phyloP scores from a whole-genome alignment of 2,888 invertebrate species.

The Ellobium chinense region DNA sequence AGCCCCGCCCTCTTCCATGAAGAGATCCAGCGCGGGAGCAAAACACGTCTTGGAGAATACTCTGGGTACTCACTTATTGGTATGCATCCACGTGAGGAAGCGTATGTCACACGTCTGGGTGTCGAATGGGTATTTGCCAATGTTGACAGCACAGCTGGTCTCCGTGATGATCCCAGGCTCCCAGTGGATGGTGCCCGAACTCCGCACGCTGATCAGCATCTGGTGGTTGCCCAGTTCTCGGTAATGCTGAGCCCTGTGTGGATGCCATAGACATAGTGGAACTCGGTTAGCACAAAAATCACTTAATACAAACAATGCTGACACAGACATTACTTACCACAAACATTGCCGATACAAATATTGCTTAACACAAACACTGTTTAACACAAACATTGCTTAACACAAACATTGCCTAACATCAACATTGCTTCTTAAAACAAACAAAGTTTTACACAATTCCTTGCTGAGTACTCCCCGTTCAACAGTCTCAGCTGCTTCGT shows the following conservation, averaged over 20 bases:
- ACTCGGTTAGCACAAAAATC: no score
- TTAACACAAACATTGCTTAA: no score
- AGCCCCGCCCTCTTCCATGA: no score
- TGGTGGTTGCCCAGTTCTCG: constrained; percentile 60
- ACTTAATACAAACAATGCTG: background rate
- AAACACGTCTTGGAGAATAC: no score
- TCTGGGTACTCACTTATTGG: constrained; percentile 55
- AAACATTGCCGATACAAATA: no score
- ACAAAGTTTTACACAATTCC: no score
- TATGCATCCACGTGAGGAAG: constrained; percentile 67
- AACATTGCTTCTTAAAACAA: no score
- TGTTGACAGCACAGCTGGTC: constrained; percentile 64
- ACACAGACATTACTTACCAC: background rate
- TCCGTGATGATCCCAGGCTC: constrained; percentile 63
- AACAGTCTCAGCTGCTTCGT: no score
- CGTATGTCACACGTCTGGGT: constrained; percentile 61
- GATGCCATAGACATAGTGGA: background rate
- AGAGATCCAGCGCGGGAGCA: no score
- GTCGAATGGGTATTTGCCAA: constrained; percentile 64
- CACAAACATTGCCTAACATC: no score
- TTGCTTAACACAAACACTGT: no score
- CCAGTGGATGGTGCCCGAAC: constrained; percentile 58
- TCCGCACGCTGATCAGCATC: constrained; percentile 59
- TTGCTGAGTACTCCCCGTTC: no score
- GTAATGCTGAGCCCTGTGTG: constrained; percentile 59